These are phyloP conservation scores for Synaphobranchus kaupii DNA, from an alignment of 2,797 vertebrate species.

Conservation along the genomic window DNA sequence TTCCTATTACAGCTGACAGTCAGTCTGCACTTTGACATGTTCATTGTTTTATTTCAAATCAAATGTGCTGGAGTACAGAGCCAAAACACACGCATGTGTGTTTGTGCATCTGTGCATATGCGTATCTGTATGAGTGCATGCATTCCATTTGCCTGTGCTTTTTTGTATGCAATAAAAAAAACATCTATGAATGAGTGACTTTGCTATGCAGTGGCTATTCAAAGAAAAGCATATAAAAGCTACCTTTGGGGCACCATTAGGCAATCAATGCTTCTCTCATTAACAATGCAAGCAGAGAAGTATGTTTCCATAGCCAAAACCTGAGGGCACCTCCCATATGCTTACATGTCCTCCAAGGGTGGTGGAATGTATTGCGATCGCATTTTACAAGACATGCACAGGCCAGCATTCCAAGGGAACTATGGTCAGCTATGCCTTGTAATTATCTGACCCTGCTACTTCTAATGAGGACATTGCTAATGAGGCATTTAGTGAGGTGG, in stretches of 20 bases:
- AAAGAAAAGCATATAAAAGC: neutral
- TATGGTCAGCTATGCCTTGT: neutral
- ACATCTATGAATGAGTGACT: neutral
- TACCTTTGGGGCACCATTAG: constrained; percentile 16
- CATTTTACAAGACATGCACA: neutral
- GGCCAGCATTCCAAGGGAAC: neutral
- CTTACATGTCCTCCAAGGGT: neutral
- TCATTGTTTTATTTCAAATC: too few relatives aligned
- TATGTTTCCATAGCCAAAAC: neutral
- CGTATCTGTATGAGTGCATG: neutral
- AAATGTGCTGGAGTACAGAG: too few relatives aligned
- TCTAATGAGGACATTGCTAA: neutral
- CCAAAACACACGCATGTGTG: neutral
- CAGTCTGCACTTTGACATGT: neutral
- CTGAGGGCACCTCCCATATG: neutral
- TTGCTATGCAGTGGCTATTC: constrained; percentile 2
- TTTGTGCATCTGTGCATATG: neutral
- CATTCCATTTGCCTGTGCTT: neutral
- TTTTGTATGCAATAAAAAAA: neutral
- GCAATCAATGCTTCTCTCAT: constrained; percentile 9
- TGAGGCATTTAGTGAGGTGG: neutral
- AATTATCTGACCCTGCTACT: neutral
- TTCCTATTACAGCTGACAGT: too few relatives aligned
- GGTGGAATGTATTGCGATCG: neutral
- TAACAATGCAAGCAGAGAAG: neutral